Evolutionary conservation across 2,888 invertebrate genomes (phyloP).

Genomic region (Pocota personata): DNA sequence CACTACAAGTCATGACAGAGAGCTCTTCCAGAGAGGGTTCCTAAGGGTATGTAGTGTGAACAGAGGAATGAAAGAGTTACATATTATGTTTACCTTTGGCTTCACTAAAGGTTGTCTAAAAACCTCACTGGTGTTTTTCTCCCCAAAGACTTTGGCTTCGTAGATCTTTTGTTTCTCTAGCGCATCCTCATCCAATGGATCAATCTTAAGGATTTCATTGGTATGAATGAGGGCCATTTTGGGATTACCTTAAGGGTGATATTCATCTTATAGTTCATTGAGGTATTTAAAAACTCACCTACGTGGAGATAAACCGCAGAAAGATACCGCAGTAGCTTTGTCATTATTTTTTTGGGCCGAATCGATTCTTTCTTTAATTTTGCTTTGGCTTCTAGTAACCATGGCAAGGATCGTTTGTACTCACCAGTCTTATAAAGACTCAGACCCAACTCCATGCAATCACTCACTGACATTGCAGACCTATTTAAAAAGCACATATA

Average conservation of each 20-base stretch:
- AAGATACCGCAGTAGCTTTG: neutral
- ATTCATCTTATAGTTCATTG: neutral
- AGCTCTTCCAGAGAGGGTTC: slow-evolving; percentile 26
- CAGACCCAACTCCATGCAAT: slow-evolving; percentile 76
- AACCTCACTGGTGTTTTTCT: neutral
- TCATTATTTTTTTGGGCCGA: neutral
- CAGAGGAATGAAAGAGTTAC: neutral
- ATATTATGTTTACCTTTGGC: neutral
- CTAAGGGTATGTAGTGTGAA: neutral
- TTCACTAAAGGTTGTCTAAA: neutral
- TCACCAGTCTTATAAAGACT: slow-evolving; percentile 61
- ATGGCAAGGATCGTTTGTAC: slow-evolving; percentile 75
- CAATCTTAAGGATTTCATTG: slow-evolving; percentile 71
- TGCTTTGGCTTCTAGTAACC: slow-evolving; percentile 75
- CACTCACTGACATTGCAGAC: slow-evolving; percentile 74
- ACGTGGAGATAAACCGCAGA: slow-evolving; percentile 4
- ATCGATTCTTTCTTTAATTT: neutral
- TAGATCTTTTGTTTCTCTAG: slow-evolving; percentile 16
- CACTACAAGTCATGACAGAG: slow-evolving; percentile 81
- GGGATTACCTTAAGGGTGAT: neutral
- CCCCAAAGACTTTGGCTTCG: neutral
- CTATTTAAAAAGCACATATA: neutral
- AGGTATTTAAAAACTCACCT: neutral
- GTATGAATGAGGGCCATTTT: slow-evolving; percentile 14
- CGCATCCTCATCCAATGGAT: slow-evolving; percentile 61